A percentile compares a stretch with the other conserved stretches of the same genome.
phyloP scores from a whole-genome alignment of 1,140 invertebrate species.

The Macrobrachium rosenbergii region DNA sequence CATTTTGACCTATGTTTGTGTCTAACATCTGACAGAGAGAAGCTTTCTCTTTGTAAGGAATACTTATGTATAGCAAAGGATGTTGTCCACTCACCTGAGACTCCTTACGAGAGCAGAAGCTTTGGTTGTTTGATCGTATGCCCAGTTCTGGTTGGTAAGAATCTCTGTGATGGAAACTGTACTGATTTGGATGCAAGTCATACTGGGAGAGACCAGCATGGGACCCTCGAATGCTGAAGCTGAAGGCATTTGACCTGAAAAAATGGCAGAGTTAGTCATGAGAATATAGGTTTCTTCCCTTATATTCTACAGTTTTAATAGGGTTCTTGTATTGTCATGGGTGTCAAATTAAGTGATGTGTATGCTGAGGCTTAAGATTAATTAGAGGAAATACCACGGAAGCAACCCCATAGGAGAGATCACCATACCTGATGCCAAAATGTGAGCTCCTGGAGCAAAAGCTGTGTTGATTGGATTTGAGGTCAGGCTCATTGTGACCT shows the following conservation, averaged over 20 bases:
- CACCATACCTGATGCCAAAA: not conserved
- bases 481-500: conserved; percentile 15
- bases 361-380: no score
- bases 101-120: conserved; percentile 51
- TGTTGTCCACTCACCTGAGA: conserved; percentile 29
- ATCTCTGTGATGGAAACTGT: conserved; percentile 40
- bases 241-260: conserved; percentile 48
- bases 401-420: conserved; percentile 28
- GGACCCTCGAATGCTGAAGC: conserved; percentile 46
- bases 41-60: not conserved
- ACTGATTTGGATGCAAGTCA: conserved; percentile 45
- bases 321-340: not conserved
- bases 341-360: not conserved
- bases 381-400: conserved; percentile 4
- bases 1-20: no score
- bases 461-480: conserved; percentile 60
- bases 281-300: no score
- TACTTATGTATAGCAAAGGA: not conserved
- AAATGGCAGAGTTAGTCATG: not conserved
- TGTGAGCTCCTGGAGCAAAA: conserved; percentile 59
- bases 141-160: conserved; percentile 34
- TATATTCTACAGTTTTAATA: not conserved
- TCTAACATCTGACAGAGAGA: no score
- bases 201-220: conserved; percentile 48
- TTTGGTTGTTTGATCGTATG: conserved; percentile 39